Base-by-base conservation (phyloP, 2,888 invertebrate species). In the Cerastoderma edule region DNA sequence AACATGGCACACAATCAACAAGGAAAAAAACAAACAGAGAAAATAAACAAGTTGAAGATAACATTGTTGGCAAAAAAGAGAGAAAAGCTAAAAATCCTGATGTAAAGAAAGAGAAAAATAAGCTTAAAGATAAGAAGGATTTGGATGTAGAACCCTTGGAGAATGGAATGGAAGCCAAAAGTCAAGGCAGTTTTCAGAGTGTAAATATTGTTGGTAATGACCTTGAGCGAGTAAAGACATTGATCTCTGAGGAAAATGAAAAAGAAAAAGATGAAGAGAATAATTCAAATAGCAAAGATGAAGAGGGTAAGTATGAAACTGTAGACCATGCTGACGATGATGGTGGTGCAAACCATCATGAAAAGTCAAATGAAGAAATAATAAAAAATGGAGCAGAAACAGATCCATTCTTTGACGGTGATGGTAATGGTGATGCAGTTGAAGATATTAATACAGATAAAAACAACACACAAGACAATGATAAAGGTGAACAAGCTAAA, bases 191-290 rank as follows among this genome's bases (percentile, higher is more conserved):
- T 76, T 65, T 75, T 54, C 70, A 81, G 33, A 78, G 78, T 64
- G 64, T 53, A 5, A 73, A 73, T 44, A 44, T 70, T 63, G 67
- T 64, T 30, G 67, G 70, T 28, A 75, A 73, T 78, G 78, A 78
- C 67, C 33, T 81, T 28, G 81, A 81, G 66, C 73, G 75, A 60
- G 81, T 81, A 13, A 76, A 78, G 46, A 81, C 81, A 32, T 48
- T 81, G 57, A 76, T 81, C n/a, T 81, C 81, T 53, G 80, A 81
- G 53, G 72, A 78, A 27, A 67, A 77, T 22, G 70, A 80, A 54
- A 71, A 75, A 24, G 30, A 66, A n/a, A 13, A 30, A 8, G 70
- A 70, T 30, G 66, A 48, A 16, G n/a, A 46, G 28, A 68, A 22
- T 39, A 48, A 27, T 28, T 30, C 22, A 3, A 65, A 30, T 19